These are phyloP conservation scores for Antennarius striatus DNA, from an alignment of 2,113 vertebrate species.

Conservation along the genomic window DNA sequence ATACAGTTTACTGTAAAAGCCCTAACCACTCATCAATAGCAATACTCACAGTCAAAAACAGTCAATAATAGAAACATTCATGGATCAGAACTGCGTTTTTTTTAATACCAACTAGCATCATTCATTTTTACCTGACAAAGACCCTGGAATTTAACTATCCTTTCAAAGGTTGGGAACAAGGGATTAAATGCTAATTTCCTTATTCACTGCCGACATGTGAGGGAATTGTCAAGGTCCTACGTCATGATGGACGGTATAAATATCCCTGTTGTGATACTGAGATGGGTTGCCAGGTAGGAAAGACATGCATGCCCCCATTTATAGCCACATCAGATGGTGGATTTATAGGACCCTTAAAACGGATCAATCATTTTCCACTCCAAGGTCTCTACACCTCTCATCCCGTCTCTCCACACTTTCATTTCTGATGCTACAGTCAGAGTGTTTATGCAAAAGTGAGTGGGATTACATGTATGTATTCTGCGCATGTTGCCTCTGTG, in stretches of 20 bases:
- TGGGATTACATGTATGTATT: slow-evolving; percentile 27
- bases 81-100: slow-evolving; percentile 36
- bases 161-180: neutral
- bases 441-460: slow-evolving; percentile 38
- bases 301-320: slow-evolving; percentile 65
- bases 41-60: slow-evolving; percentile 47
- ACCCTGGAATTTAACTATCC: neutral
- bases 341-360: slow-evolving; percentile 73
- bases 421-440: slow-evolving; percentile 53
- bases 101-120: slow-evolving; percentile 7
- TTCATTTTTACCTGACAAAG: slow-evolving; percentile 9
- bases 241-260: slow-evolving; percentile 68
- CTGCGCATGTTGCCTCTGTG: slow-evolving; percentile 10
- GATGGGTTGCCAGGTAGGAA: slow-evolving; percentile 76
- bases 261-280: slow-evolving; percentile 70
- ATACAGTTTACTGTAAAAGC: slow-evolving; percentile 60
- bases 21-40: slow-evolving; percentile 59
- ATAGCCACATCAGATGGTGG: slow-evolving; percentile 74
- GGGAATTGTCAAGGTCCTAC: slow-evolving; percentile 69
- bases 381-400: slow-evolving; percentile 60
- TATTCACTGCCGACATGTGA: slow-evolving; percentile 44
- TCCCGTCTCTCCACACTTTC: slow-evolving; percentile 69
- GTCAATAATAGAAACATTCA: slow-evolving; percentile 60
- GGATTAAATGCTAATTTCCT: slow-evolving; percentile 28
- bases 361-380: slow-evolving; percentile 79